Percentiles rank a stretch among this genome's conserved stretches.
Conservation (phyloP, 2,888 invertebrate species). For the Smittia sp. region DNA sequence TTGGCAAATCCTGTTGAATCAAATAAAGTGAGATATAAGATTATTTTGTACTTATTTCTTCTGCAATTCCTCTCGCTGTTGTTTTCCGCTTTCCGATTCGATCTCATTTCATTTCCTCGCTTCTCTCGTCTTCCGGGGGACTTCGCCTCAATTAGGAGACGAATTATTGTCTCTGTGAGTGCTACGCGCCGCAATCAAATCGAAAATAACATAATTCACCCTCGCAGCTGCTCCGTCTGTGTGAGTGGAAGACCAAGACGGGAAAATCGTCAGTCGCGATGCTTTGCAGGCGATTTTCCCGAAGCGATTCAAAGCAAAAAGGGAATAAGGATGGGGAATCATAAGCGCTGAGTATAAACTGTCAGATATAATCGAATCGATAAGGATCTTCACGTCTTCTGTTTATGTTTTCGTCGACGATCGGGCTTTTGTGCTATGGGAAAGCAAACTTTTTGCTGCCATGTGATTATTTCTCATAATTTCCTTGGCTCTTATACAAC, state of each 20-base stretch:
- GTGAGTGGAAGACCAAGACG: too few relatives aligned
- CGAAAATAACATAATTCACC: too few relatives aligned
- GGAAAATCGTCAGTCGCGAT: background rate
- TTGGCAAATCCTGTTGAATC: conserved; percentile 34
- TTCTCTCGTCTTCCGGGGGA: background rate
- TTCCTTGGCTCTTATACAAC: background rate
- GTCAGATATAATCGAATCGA: conserved; percentile 22
- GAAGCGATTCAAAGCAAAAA: background rate
- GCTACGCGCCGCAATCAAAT: too few relatives aligned
- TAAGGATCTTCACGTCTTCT: conserved; percentile 28
- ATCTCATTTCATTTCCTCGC: too few relatives aligned
- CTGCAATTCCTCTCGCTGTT: background rate
- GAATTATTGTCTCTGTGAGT: too few relatives aligned
- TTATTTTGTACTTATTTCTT: conserved; percentile 8
- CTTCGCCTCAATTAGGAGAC: too few relatives aligned
- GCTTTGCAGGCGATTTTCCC: background rate
- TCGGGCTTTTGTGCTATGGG: background rate
- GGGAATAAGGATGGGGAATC: background rate
- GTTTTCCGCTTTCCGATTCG: background rate
- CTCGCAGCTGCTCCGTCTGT: too few relatives aligned
- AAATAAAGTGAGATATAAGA: conserved; percentile 30
- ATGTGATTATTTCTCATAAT: conserved; percentile 12
- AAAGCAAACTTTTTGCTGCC: background rate
- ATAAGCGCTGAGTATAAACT: background rate
- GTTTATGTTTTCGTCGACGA: conserved; percentile 26